Conservation (phyloP, 2,113 vertebrate genomes). For the Periophthalmodon schlosseri region DNA sequence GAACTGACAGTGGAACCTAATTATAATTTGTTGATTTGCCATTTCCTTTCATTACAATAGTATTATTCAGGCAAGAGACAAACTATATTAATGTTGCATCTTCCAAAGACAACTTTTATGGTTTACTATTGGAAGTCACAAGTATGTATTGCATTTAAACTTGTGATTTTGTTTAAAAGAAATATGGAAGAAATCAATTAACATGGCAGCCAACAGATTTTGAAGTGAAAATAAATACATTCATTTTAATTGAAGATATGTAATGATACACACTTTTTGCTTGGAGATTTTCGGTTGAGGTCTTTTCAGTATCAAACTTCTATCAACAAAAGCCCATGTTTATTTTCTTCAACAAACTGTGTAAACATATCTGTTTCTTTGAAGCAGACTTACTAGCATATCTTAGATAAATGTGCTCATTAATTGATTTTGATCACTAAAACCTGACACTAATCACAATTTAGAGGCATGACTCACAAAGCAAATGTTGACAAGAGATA, state of each 20-base stretch:
- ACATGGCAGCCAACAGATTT: not conserved
- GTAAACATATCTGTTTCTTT: not conserved
- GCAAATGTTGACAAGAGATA: not conserved
- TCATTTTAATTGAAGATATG: not conserved
- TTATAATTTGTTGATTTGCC: not conserved
- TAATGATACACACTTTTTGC: not conserved
- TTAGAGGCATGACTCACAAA: not conserved
- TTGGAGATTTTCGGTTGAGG: not conserved
- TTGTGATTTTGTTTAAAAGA: too few species aligned
- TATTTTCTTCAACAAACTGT: not conserved
- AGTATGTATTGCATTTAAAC: too few species aligned
- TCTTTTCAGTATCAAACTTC: not conserved
- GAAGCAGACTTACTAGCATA: not conserved
- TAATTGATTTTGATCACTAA: not conserved
- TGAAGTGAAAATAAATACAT: not conserved
- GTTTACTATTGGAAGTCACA: not conserved
- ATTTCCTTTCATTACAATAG: not conserved
- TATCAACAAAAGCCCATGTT: not conserved
- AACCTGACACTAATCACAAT: not conserved
- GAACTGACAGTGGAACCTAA: not conserved
- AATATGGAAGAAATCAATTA: too few species aligned
- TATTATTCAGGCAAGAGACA: not conserved
- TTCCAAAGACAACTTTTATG: not conserved
- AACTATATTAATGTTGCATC: not conserved
- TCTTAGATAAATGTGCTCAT: not conserved